Evolutionary conservation across 2,113 vertebrate genomes (phyloP), one percentile per base, ranked within the genome.

Genomic region (Apistogramma diplotaenia): DNA sequence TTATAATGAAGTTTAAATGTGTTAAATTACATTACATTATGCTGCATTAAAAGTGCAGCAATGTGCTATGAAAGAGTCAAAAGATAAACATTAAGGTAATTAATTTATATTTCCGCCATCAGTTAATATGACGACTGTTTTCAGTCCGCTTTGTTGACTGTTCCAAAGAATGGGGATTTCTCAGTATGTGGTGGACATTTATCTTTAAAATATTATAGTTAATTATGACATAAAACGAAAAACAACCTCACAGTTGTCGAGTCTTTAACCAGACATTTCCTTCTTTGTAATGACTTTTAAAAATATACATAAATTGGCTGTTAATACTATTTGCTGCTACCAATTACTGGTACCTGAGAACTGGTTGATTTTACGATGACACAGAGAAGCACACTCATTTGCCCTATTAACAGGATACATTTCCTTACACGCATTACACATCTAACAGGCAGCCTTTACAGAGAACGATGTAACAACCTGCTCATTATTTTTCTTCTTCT

Each of bases 401-500:
- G 4, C 18, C 43, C 43, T n/a, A n/a, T 70, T 31, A 70, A 51
- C 51, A 70, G 19, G 1, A 70, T 29, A 29, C 40, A 12, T 19
- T 49, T 70, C 49, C 23, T 29, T 49, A 29, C 43, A 67, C 40
- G 46, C 40, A 29, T 29, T 49, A 49, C 1, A 35, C 59, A 65
- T 35, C 3, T 19, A 62, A 27, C 4, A 35, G 21, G 21, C n/a
- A 61, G 29, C 1, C 21, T 57, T 51, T 58, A 19, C 15, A 53
- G 29, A 82, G 13, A 59, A 40, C 43, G 10, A 7, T 16, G 25
- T 1, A 61, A 61, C 19, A 60, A 92, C 91, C 92, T 87, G 74
- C 33, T 79, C 81, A 57, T 15, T 83, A 13, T 61, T 87, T 72
- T 90, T 94, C 80, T 91, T 94, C 84, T 93, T 96, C 87, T 94